phyloP scores from a whole-genome alignment of 2,113 vertebrate genomes.

The Sinocyclocheilus anshuiensis region DNA sequence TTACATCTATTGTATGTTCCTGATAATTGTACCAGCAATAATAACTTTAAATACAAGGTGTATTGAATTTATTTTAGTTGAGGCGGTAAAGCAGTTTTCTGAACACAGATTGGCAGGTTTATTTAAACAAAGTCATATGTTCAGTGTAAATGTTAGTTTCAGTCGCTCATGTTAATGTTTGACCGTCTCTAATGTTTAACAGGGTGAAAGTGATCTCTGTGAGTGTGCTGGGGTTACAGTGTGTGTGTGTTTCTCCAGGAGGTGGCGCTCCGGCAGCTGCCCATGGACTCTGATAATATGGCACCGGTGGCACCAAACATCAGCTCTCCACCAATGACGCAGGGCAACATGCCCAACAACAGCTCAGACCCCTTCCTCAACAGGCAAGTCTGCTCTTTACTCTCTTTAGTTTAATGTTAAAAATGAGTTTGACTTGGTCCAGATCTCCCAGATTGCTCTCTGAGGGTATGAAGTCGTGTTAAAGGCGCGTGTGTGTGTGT shows the following conservation, averaged over 20 bases:
- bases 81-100: background rate
- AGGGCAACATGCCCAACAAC: constrained; percentile 79
- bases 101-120: background rate
- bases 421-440: background rate
- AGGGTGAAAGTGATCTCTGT: no score
- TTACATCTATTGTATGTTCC: background rate
- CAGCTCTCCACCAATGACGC: constrained; percentile 75
- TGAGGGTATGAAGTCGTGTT: background rate
- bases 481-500: background rate
- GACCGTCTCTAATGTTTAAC: background rate
- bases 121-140: background rate
- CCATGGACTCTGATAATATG: constrained; percentile 84
- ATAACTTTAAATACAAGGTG: background rate
- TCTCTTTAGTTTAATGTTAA: background rate
- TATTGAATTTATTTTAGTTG: background rate
- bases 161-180: background rate
- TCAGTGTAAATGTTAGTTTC: background rate
- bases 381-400: constrained; percentile 73
- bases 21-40: background rate
- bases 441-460: background rate
- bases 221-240: constrained; percentile 32
- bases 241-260: constrained; percentile 72
- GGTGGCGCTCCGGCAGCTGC: constrained; percentile 87
- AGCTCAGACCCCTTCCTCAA: constrained; percentile 86
- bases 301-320: constrained; percentile 72